Percentiles rank a stretch among this genome's conserved stretches.
phyloP scores from a whole-genome alignment of 2,113 vertebrate genomes.

The Bothrops jararaca region DNA sequence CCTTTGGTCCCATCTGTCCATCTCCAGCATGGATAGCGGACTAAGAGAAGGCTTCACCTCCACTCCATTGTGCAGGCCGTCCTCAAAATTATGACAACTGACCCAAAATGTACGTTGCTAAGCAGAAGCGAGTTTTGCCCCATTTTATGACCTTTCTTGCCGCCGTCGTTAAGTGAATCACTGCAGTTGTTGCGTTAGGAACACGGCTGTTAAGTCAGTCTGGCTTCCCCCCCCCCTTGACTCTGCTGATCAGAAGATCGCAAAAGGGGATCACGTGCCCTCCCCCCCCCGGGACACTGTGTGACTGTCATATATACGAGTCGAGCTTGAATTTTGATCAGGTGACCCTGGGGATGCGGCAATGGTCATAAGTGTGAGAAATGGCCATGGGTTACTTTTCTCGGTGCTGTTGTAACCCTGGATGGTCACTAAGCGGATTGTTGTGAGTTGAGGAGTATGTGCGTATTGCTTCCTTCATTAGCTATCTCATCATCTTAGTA shows the following conservation, averaged over 20 bases:
- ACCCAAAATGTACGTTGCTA: not conserved
- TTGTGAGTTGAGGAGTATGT: not conserved
- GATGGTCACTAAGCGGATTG: not conserved
- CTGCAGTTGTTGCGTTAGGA: not conserved
- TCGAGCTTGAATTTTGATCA: too few relatives aligned
- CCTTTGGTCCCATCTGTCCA: not conserved
- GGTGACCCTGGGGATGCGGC: too few relatives aligned
- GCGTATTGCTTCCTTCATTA: not conserved
- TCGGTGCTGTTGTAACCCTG: not conserved
- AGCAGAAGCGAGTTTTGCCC: not conserved
- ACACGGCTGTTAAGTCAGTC: not conserved
- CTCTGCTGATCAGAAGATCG: too few relatives aligned
- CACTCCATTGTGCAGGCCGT: not conserved
- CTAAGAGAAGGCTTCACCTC: not conserved
- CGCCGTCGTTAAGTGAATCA: not conserved
- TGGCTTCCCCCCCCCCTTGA: too few relatives aligned
- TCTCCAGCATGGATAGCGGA: not conserved
- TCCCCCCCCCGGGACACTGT: too few relatives aligned
- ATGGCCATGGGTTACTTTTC: not conserved
- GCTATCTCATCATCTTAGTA: not conserved
- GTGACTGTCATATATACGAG: too few relatives aligned
- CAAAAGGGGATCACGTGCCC: too few relatives aligned
- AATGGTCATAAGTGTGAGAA: not conserved
- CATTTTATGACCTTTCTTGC: not conserved
- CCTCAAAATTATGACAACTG: not conserved